Evolutionary conservation across 2,113 vertebrate species (phyloP), one percentile per base, ranked within the genome.

Genomic region (Choloepus hoffmanni): DNA sequence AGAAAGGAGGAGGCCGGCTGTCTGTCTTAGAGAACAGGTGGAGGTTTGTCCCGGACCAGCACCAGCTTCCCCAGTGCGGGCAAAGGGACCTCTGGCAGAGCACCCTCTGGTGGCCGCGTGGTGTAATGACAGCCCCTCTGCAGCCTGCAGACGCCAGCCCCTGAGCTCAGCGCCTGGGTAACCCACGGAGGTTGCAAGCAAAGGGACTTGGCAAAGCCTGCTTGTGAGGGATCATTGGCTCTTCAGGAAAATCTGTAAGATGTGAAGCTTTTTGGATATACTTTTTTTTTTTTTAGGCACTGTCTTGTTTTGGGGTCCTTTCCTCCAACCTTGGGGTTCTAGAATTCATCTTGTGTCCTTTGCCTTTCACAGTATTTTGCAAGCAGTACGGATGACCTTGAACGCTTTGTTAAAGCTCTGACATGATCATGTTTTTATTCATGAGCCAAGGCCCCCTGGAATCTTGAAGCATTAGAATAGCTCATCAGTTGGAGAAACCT

Each of bases 81-180:
- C 60, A 26, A 67, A n/a, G 63, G 28, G n/a, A 8, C 43, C 70
- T 5, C 36, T 14, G 0, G 5, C 14, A 48, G 1, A 3, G 60
- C 50, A 24, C 78, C 85, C 43, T 84, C 95, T 97, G 58, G 96
- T 97, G 92, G 77, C 45, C 78, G 11, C 0, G 14, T n/a, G 50
- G 40, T 85, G 53, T n/a, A 65, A 24, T 85, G 55, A 86, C 55
- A 82, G 18, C 30, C 33, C 30, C 33, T 23, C 36, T 36, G 55
- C 2, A 10, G 50, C 50, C 16, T 45, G 62, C 55, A 88, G 76
- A 33, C 1, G 30, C 40, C n/a, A 33, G 28, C 77, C n/a, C 28
- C 45, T 60, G 67, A 89, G 78, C n/a, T 72, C 24, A 73, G 73
- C 3, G 33, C 53, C 53, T 21, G 24, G 63, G 4, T 67, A 50